These are phyloP conservation scores for Regulus satrapa DNA, from an alignment of 2,113 vertebrate species.

Conservation along the genomic window DNA sequence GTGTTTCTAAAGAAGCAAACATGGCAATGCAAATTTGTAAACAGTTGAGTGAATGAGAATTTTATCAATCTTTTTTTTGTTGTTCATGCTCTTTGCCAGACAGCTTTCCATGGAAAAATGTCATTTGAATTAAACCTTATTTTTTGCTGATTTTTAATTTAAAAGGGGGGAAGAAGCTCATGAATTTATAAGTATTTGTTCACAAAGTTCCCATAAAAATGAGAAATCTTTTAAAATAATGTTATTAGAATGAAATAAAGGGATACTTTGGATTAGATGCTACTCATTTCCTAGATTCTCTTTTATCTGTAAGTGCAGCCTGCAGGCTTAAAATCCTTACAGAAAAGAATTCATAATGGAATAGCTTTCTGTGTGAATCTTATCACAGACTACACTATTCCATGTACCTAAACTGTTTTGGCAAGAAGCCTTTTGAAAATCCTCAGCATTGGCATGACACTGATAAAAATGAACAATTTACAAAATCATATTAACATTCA, in stretches of 20 bases:
- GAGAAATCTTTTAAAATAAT: not conserved
- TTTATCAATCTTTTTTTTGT: not conserved
- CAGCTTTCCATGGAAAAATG: not conserved
- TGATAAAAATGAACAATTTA: constrained; percentile 26
- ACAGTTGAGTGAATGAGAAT: not conserved
- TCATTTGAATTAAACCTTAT: not conserved
- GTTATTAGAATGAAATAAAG: not conserved
- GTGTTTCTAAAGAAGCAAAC: not conserved
- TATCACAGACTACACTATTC: not conserved
- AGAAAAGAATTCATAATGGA: not conserved
- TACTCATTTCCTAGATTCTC: not conserved
- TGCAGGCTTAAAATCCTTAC: constrained; percentile 1
- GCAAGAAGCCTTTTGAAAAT: not conserved
- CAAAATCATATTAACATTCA: constrained; percentile 36
- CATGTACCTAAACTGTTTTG: not conserved
- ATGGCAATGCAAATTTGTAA: not conserved
- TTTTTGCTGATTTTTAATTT: not conserved
- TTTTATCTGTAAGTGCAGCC: constrained; percentile 18
- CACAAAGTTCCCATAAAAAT: not conserved
- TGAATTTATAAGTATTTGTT: not conserved
- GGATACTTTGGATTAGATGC: not conserved
- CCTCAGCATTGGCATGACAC: not conserved
- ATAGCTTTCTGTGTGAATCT: not conserved
- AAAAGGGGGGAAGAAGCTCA: rapidly evolving
- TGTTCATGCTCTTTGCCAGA: not conserved